phyloP scores from a whole-genome alignment of 2,113 vertebrate species.

The Pedionomus torquatus region DNA sequence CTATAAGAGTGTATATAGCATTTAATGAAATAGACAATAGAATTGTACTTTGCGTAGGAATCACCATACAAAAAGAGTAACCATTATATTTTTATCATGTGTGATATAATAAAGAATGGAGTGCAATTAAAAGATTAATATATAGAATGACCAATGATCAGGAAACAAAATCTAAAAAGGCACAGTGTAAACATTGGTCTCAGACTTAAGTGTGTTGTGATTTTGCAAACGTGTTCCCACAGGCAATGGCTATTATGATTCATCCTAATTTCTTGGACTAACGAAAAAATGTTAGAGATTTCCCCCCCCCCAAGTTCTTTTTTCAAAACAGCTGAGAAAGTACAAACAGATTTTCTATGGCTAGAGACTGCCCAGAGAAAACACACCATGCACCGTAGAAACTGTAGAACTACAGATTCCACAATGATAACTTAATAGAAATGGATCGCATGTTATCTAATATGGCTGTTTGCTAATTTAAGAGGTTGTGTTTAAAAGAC shows the following conservation, averaged over 20 bases:
- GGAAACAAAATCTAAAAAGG: not conserved
- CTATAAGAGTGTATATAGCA: not conserved
- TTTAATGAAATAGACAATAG: not conserved
- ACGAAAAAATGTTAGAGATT: not conserved
- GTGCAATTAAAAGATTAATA: not conserved
- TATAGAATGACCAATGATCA: not conserved
- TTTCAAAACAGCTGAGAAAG: not conserved
- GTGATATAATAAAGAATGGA: not conserved
- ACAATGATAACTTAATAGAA: not conserved
- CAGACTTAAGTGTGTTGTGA: not conserved
- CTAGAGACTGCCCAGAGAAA: not conserved
- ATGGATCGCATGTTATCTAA: not conserved
- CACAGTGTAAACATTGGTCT: not conserved
- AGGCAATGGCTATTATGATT: not conserved
- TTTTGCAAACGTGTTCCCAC: not conserved
- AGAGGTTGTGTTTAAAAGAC: not conserved
- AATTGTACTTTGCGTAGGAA: not conserved
- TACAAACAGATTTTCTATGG: not conserved
- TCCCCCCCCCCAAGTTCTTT: accelerated
- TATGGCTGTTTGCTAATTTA: not conserved
- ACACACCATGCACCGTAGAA: not conserved
- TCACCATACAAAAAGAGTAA: not conserved
- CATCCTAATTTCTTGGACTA: not conserved
- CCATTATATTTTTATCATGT: not conserved
- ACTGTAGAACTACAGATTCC: not conserved